These are phyloP conservation scores for Micrastur ruficollis DNA, from an alignment of 2,797 vertebrate species.

Conservation along the genomic window DNA sequence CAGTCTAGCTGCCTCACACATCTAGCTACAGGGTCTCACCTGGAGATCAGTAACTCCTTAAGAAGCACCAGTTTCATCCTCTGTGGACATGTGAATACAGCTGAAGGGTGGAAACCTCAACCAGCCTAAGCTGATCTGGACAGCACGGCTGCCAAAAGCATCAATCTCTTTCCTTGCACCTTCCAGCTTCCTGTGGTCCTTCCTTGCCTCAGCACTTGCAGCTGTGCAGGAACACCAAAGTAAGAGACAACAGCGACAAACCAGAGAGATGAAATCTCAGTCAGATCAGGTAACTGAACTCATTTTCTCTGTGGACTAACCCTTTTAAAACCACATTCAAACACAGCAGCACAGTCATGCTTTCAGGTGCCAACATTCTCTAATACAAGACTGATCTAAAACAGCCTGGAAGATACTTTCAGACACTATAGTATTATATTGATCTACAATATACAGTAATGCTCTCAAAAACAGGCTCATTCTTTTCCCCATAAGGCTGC, in stretches of 20 bases:
- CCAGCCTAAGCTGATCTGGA: background rate
- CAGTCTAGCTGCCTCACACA: background rate
- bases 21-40: background rate
- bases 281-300: background rate
- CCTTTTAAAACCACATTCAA: background rate
- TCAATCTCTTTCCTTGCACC: background rate
- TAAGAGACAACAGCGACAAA: background rate
- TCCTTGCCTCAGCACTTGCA: background rate
- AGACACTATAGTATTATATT: background rate
- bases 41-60: background rate
- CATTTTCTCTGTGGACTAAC: background rate
- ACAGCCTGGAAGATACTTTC: background rate
- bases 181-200: background rate
- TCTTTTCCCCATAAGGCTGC: background rate
- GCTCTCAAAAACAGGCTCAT: background rate
- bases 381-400: background rate
- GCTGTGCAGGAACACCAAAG: fast-evolving
- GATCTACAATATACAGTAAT: background rate
- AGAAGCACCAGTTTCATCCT: background rate
- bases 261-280: background rate
- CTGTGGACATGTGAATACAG: background rate
- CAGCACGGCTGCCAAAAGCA: background rate
- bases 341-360: background rate
- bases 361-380: fast-evolving
- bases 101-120: background rate